Base-by-base conservation (phyloP, 2,113 vertebrate genomes). In the Grantiella picta region DNA sequence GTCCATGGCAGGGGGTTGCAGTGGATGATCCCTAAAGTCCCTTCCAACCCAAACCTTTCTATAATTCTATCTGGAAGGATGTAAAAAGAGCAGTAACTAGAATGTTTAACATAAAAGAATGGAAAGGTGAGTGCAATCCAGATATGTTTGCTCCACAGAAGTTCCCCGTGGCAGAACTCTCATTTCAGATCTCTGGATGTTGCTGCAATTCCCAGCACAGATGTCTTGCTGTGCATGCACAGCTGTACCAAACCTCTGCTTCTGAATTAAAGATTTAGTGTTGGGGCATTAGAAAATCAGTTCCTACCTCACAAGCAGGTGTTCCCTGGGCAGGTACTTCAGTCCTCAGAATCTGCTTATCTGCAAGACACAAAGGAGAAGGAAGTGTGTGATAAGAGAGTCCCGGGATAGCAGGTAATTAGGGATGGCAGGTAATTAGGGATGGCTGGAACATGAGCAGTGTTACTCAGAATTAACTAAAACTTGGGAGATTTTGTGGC, bases 251-350 rank as follows among this genome's bases (percentile, higher is more conserved):
- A 70, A 38, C 28, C 47, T 38, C 38, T 45, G 29, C 13, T 63
- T 19, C 2, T 29, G 9, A 29, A 14, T 14, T 5, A 24, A 42
- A 54, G 12, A 27, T 31, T 13, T 12, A 3, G 4, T 3, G 12
- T 1, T 33, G 60, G 40, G 7, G 11, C 27, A 27, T 21, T 3
- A 47, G 22, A 21, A 31, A 28, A 53, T 4, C 7, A 72, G 54
- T 0, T 70, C 96, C 16, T 97, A 97, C 97, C 97, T 97, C 93
- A 86, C 81, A 25, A 91, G 91, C 78, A 73, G 90, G 71, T 3
- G 88, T 17, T 86, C 83, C 57, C 77, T 88, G 88, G 9, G 75
- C 77, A 42, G 82, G 57, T 63, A 15, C 77, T 65, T 56, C 61
- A 72, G 60, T 70, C 93, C 80, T 89, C 94, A 87, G 64, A 42